Conservation (phyloP, 2,888 invertebrate genomes). For the Esperia sulphurella region DNA sequence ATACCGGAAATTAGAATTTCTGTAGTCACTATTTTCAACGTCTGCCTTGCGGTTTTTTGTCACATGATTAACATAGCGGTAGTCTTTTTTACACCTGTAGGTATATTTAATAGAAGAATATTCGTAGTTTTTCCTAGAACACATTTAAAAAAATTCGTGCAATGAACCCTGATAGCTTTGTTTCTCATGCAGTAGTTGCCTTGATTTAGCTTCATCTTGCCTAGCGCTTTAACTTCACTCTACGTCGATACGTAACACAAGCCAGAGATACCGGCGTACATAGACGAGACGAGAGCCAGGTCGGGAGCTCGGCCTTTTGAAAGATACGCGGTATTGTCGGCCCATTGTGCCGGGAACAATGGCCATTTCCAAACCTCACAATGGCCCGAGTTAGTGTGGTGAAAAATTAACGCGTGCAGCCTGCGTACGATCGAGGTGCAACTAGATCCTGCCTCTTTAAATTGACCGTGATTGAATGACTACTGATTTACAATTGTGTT, state of each 20-base stretch:
- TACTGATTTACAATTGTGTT: not conserved
- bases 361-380: slow-evolving; percentile 56
- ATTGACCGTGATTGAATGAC: slow-evolving; percentile 19
- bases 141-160: too few species aligned
- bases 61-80: too few species aligned
- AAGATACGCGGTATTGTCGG: slow-evolving; percentile 55
- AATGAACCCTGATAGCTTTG: not conserved
- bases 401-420: slow-evolving; percentile 56
- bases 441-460: slow-evolving; percentile 21
- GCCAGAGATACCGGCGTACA: not conserved
- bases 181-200: not conserved
- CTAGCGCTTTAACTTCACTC: not conserved
- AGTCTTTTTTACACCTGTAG: too few species aligned
- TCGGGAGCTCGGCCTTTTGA: slow-evolving; percentile 49
- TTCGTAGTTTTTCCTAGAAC: too few species aligned
- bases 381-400: slow-evolving; percentile 48
- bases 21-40: too few species aligned
- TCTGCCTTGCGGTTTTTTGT: too few species aligned
- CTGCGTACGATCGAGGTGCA: slow-evolving; percentile 35
- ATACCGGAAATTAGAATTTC: too few species aligned
- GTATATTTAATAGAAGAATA: too few species aligned
- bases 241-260: slow-evolving; percentile 15
- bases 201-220: not conserved
- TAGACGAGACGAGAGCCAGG: slow-evolving; percentile 32
- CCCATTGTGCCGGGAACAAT: slow-evolving; percentile 60